Conservation (phyloP, 2,797 vertebrate genomes). For the Chelon auratus region DNA sequence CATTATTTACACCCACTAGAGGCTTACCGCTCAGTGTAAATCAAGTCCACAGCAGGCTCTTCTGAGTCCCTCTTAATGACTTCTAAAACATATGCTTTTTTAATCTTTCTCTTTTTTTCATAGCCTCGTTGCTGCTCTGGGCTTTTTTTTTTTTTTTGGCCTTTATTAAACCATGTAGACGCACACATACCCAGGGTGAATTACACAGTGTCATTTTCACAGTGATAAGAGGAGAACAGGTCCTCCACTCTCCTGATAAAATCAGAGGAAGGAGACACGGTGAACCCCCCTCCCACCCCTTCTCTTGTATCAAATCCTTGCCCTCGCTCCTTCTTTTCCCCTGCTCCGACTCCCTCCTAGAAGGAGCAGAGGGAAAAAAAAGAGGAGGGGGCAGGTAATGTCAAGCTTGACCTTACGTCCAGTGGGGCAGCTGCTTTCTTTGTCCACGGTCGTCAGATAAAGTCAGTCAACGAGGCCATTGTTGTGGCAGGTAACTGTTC, state of each 20-base stretch:
- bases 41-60: conserved; percentile 79
- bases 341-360: conserved; percentile 21
- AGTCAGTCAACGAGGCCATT: conserved; percentile 78
- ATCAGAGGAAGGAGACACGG: conserved; percentile 58
- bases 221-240: conserved; percentile 62
- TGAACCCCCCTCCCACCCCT: background rate
- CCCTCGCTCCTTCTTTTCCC: background rate
- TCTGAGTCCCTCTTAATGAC: conserved; percentile 82
- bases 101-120: conserved; percentile 73
- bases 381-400: conserved; percentile 33
- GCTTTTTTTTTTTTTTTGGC: conserved; percentile 51
- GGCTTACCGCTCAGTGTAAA: conserved; percentile 78
- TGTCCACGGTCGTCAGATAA: conserved; percentile 81
- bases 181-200: conserved; percentile 42
- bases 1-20: conserved; percentile 81
- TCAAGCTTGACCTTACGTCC: conserved; percentile 74
- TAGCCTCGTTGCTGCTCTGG: conserved; percentile 62
- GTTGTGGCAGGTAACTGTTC: conserved; percentile 85
- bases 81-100: conserved; percentile 83
- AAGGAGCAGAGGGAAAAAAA: conserved; percentile 18
- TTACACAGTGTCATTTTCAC: conserved; percentile 69
- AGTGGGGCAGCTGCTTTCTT: conserved; percentile 76
- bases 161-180: conserved; percentile 73
- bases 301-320: background rate
- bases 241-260: conserved; percentile 66